Percentiles rank a stretch among this genome's conserved stretches.
phyloP scores from a whole-genome alignment of 2,888 invertebrate species.

The Lasioglossum pauxillum region DNA sequence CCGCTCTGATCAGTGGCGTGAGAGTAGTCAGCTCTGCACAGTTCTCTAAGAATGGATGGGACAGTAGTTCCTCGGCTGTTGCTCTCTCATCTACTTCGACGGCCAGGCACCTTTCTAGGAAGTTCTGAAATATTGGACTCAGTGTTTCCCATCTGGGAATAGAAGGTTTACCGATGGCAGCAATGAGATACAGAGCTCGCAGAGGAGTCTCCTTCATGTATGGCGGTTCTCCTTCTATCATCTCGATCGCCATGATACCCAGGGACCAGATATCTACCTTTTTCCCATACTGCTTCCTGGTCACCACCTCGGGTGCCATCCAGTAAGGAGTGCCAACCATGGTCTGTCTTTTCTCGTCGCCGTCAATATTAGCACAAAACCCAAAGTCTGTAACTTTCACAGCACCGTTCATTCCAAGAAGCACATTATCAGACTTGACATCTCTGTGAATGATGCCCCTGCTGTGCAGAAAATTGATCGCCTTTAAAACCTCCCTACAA shows the following conservation, averaged over 20 bases:
- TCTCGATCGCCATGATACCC: constrained; percentile 99
- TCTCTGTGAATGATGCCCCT: constrained; percentile 97
- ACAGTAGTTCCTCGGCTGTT: constrained; percentile 91
- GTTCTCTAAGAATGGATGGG: constrained; percentile 91
- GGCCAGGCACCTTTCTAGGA: constrained; percentile 95
- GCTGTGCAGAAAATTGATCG: constrained; percentile 94
- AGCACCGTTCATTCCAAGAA: constrained; percentile 96
- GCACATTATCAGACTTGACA: constrained; percentile 98
- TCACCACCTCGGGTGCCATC: constrained; percentile 99
- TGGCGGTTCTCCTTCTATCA: constrained; percentile 98
- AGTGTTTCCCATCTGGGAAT: constrained; percentile 93
- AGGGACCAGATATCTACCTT: constrained; percentile 97
- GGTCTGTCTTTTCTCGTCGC: constrained; percentile 97
- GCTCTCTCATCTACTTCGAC: constrained; percentile 93
- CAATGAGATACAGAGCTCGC: constrained; percentile 96
- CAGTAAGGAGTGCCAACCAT: constrained; percentile 99
- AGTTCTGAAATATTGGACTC: constrained; percentile 91
- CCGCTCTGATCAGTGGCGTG: constrained; percentile 95
- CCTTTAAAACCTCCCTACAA: constrained; percentile 94
- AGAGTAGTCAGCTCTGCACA: constrained; percentile 93
- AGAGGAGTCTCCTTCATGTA: constrained; percentile 98
- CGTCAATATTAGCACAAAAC: constrained; percentile 98
- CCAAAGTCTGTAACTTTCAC: constrained; percentile 99
- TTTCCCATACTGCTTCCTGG: constrained; percentile 96
- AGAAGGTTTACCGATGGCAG: constrained; percentile 96